A percentile compares a stretch with the other conserved stretches of the same genome.
These are phyloP conservation scores for Mylabris sibirica DNA, from an alignment of 2,888 invertebrate genomes.

Conservation along the genomic window DNA sequence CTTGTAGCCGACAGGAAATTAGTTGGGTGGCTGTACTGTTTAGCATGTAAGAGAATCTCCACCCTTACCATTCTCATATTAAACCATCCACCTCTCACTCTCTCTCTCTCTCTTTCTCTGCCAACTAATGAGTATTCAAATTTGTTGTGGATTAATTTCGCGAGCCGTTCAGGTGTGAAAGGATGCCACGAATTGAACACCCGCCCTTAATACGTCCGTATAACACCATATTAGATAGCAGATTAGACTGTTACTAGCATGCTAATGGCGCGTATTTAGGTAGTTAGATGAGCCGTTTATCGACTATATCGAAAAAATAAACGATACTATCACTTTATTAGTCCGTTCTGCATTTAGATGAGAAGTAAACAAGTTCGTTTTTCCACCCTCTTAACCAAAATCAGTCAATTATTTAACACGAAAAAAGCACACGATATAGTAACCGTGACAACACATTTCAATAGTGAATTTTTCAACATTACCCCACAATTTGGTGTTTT, in stretches of 20 bases:
- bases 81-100: not conserved
- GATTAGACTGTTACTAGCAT: not conserved
- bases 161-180: not conserved
- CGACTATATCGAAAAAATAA: not conserved
- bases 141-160: conserved; percentile 8
- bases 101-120: not conserved
- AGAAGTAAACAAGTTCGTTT: too few species aligned
- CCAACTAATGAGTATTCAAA: not conserved
- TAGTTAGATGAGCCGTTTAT: not conserved
- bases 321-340: not conserved
- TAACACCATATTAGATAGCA: not conserved
- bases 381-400: too few species aligned
- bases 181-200: not conserved
- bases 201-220: not conserved
- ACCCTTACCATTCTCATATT: not conserved
- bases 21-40: not conserved
- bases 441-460: too few species aligned
- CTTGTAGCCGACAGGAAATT: conserved; percentile 14
- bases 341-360: not conserved
- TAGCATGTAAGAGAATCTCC: not conserved
- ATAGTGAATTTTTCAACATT: not conserved
- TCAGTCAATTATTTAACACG: too few species aligned
- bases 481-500: not conserved
- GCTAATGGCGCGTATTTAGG: not conserved
- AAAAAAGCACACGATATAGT: too few species aligned